A percentile compares a stretch with the other conserved stretches of the same genome.
phyloP scores from a whole-genome alignment of 2,113 vertebrate genomes.

The Corydoras maculifer region DNA sequence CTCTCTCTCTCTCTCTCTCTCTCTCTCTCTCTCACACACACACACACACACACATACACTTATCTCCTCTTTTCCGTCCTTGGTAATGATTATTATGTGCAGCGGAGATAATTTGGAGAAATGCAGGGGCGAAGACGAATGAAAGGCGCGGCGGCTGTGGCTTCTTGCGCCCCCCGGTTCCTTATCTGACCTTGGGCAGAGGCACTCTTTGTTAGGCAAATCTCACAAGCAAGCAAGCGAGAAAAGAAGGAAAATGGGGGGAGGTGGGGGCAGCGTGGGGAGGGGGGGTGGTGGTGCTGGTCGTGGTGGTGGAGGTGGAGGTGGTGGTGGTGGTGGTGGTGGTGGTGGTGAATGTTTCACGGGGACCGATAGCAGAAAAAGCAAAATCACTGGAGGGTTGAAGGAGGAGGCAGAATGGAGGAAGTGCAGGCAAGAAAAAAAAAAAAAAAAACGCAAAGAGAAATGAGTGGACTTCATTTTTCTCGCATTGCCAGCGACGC shows the following conservation, averaged over 20 bases:
- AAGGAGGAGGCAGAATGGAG: conserved; percentile 30
- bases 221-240: conserved; percentile 60
- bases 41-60: conserved; percentile 42
- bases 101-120: conserved; percentile 70
- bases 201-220: conserved; percentile 78
- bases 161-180: conserved; percentile 67
- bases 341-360: conserved; percentile 38
- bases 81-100: conserved; percentile 81
- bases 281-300: too few species aligned
- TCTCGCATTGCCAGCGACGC: conserved; percentile 20
- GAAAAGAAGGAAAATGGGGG: conserved; percentile 48
- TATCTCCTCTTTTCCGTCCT: conserved; percentile 72
- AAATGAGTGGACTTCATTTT: conserved; percentile 42
- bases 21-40: conserved; percentile 18
- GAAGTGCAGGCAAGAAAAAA: conserved; percentile 30
- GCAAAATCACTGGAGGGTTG: conserved; percentile 39
- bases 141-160: conserved; percentile 69
- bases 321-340: too few species aligned
- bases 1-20: conserved; percentile 27
- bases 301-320: too few species aligned
- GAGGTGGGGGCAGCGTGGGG: conserved; percentile 37
- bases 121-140: conserved; percentile 57
- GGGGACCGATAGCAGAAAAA: conserved; percentile 54
- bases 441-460: conserved; percentile 31
- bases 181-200: conserved; percentile 82